phyloP scores from a whole-genome alignment of 2,797 vertebrate genomes.

The Hydrophis major region DNA sequence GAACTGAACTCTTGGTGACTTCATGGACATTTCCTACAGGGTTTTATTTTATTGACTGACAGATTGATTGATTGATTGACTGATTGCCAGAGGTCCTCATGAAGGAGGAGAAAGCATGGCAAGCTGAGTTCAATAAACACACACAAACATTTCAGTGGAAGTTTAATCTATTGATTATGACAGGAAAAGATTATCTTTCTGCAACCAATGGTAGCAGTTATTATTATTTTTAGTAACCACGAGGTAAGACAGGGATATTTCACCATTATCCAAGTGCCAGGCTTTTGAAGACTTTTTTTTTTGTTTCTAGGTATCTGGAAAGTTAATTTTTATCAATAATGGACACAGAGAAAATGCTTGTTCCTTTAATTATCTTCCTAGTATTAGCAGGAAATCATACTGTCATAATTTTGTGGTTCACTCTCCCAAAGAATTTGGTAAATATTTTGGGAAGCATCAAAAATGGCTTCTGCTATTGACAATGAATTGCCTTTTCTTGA shows the following conservation, averaged over 20 bases:
- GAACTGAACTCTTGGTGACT: not conserved
- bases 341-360: not conserved
- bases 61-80: not conserved
- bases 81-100: not conserved
- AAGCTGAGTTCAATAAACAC: not conserved
- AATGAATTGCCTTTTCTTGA: not conserved
- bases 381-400: not conserved
- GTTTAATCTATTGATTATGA: not conserved
- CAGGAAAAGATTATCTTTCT: not conserved
- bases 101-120: not conserved
- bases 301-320: not conserved
- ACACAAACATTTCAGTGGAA: not conserved
- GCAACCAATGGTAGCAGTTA: not conserved
- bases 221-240: not conserved
- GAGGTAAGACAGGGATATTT: not conserved
- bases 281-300: not conserved
- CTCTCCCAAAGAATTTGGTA: not conserved
- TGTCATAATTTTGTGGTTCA: not conserved
- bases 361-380: not conserved
- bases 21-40: not conserved
- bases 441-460: not conserved
- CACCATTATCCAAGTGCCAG: not conserved
- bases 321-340: not conserved
- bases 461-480: not conserved
- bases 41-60: not conserved